Conservation (phyloP, 1,140 invertebrate species). For the Melanaphis sacchari region DNA sequence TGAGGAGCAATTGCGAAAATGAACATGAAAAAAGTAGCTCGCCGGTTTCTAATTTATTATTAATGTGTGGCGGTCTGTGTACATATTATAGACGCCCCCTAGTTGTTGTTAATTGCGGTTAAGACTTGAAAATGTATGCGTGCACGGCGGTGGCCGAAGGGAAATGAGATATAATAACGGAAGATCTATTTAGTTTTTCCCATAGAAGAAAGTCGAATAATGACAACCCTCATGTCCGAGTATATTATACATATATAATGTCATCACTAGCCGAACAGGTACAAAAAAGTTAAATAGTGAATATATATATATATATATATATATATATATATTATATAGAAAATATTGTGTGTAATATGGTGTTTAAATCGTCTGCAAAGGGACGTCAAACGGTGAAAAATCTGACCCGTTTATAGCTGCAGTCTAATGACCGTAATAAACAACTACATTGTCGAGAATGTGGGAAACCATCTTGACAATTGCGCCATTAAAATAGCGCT, state of each 20-base stretch:
- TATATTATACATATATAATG: not conserved
- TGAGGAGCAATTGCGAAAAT: slow-evolving; percentile 45
- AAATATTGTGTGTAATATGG: not conserved
- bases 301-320: not conserved
- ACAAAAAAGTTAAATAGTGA: not conserved
- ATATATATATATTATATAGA: not conserved
- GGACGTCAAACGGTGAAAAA: not conserved
- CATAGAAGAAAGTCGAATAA: slow-evolving; percentile 48
- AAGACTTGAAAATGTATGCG: not conserved
- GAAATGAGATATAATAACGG: slow-evolving; percentile 52
- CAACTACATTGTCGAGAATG: not conserved
- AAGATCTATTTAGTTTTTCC: slow-evolving; percentile 14
- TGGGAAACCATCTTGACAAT: slow-evolving; percentile 40
- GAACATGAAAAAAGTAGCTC: slow-evolving; percentile 44
- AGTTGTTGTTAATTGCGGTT: slow-evolving; percentile 41
- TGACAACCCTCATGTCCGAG: not conserved
- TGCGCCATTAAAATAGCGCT: slow-evolving; percentile 42
- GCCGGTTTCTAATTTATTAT: slow-evolving; percentile 54
- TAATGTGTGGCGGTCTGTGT: slow-evolving; percentile 44
- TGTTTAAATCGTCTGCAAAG: not conserved
- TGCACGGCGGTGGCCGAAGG: not conserved
- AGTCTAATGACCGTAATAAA: slow-evolving; percentile 12
- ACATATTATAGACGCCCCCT: slow-evolving; percentile 41
- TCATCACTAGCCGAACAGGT: not conserved
- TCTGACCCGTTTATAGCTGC: not conserved